Base-by-base conservation (phyloP, 2,797 vertebrate species). In the Morus bassanus region DNA sequence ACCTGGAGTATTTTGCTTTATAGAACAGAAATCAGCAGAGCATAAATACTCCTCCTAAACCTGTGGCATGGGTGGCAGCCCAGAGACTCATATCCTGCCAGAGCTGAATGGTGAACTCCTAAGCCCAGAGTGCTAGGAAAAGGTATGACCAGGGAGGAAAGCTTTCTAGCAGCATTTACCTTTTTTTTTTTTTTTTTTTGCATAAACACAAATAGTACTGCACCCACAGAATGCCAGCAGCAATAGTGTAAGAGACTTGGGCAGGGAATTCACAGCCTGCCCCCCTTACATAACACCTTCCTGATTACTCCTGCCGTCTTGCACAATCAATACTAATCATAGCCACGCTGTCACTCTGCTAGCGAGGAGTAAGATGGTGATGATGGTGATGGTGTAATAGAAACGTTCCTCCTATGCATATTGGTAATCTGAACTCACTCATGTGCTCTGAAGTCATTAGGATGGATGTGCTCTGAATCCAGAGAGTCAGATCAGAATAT, bases 301-400 rank as follows among this genome's bases (percentile, higher is more conserved):
- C 63, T 6, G 0, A 73, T 82, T 64, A 83, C 9, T 65, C 67
- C 78, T 94, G 70, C 22, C 2, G 5, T 53, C 77, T 63, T 70
- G 72, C 81, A 93, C 86, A 77, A 85, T 89, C 87, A 68, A 64
- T 85, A 77, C 67, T 87, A 89, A 93, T 92, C 92, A 80, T 13
- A 89, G 50, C 43, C 60, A 77, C 19, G 2, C 35, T 76, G 39
- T 27, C 75, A 50, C 60, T 88, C 18, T 4, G 7, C 64, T 23
- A 80, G 43, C 2, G 2, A 84, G 72, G n/a, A 93, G 35, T 76
- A 46, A 89, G 93, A 77, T 28, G 46, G 50, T 82, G 77, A 86
- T 64, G 82, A 50, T 10, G 33, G 72, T 65, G 74, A 95, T 74
- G 78, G 28, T 45, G 37, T 53, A 88, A 80, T 39, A 68, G 85